Evolutionary conservation across 2,113 vertebrate genomes (phyloP).

Genomic region (Anguilla japonica): DNA sequence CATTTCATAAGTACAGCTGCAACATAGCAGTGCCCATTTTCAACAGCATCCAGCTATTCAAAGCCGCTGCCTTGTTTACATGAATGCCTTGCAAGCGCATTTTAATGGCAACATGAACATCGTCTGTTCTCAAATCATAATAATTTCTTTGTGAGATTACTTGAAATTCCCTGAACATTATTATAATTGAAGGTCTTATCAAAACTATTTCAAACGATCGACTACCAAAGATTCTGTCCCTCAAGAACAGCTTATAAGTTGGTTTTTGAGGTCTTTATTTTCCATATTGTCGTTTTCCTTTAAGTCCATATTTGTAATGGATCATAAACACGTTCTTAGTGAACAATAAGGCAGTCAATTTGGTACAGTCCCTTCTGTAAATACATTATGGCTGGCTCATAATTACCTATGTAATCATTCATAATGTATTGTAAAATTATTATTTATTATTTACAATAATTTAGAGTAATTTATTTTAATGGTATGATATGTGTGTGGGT

Average conservation of each 20-base stretch:
- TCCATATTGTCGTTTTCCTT: no score
- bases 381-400: no score
- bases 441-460: no score
- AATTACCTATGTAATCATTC: no score
- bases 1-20: not conserved
- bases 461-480: no score
- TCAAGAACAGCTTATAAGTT: not conserved
- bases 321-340: no score
- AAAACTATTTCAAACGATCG: constrained; percentile 34
- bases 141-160: constrained; percentile 6
- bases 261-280: no score
- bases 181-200: constrained; percentile 40
- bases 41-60: constrained; percentile 9
- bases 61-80: not conserved
- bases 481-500: no score
- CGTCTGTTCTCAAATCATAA: constrained; percentile 16
- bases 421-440: no score
- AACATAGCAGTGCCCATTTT: not conserved
- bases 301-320: no score
- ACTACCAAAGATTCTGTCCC: constrained; percentile 25
- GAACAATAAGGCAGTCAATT: no score
- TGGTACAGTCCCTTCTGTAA: no score
- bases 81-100: constrained; percentile 14
- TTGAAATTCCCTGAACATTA: not conserved
- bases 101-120: constrained; percentile 1